A percentile compares a stretch with the other conserved stretches of the same genome.
Evolutionary conservation across 2,888 invertebrate genomes (phyloP).

Genomic region (Anticlea derivata): DNA sequence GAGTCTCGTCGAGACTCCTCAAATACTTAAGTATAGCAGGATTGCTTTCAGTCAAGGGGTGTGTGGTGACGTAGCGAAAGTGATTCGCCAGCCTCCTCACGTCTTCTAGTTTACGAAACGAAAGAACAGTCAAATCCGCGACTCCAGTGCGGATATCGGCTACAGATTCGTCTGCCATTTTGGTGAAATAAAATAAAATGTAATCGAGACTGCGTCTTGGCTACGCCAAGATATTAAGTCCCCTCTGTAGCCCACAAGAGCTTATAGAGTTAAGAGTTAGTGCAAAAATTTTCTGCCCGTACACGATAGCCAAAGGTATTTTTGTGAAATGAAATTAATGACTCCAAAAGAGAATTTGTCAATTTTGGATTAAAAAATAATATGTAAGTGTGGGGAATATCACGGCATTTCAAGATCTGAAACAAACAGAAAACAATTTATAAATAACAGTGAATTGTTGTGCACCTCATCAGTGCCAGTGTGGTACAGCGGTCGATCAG

Average conservation of each 20-base stretch:
- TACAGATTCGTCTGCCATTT: constrained; percentile 43
- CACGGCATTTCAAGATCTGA: constrained; percentile 82
- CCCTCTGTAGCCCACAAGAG: constrained; percentile 36
- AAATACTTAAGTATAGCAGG: constrained; percentile 58
- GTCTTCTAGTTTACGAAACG: constrained; percentile 71
- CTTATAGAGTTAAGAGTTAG: constrained; percentile 40
- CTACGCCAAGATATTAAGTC: constrained; percentile 47
- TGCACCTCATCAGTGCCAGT: too few species aligned
- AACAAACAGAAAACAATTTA: constrained; percentile 38
- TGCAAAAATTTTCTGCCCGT: constrained; percentile 51
- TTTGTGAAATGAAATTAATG: constrained; percentile 40
- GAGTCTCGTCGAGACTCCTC: constrained; percentile 59
- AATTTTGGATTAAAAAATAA: constrained; percentile 54
- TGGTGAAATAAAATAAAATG: constrained; percentile 22
- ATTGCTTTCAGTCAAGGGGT: constrained; percentile 62
- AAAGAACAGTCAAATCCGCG: constrained; percentile 63
- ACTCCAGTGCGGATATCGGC: constrained; percentile 53
- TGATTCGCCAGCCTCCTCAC: constrained; percentile 68
- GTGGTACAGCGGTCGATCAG: too few species aligned
- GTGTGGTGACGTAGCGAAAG: constrained; percentile 62
- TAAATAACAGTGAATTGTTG: too few species aligned
- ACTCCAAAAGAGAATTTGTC: constrained; percentile 40
- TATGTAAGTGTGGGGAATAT: constrained; percentile 57
- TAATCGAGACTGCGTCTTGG: constrained; percentile 32
- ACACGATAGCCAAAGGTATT: constrained; percentile 44